Evolutionary conservation across 2,888 invertebrate genomes (phyloP), one percentile per base, ranked within the genome.

Genomic region (Cataglyphis albicans): DNA sequence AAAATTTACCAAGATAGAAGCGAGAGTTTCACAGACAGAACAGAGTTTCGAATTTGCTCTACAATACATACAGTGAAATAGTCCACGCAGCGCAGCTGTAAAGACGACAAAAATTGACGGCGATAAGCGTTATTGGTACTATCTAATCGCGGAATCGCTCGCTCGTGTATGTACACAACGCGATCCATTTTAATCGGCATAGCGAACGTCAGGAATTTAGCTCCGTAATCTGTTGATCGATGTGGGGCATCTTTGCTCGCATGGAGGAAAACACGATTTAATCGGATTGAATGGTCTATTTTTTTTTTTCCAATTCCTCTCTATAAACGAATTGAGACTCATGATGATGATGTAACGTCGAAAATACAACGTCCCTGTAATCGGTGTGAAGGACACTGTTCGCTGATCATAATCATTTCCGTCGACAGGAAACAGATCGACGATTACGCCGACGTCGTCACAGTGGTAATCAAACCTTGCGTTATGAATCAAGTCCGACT

Each of bases 121-220:
- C 41, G 78, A 80, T 80, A 80, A 80, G 72, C 44, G 41, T 75
- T 41, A 32, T n/a, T 15, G 72, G 21, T 44, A 65, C 32, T 80
- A 80, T 80, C 78, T 80, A 80, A 80, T 80, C 76, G 52, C 55
- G 41, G 55, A 68, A 76, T 76, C 72, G 70, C 41, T 57, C 29
- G 57, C 7, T 55, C 55, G 76, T 3, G 68, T 38, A 21, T 3
- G 76, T 55, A 21, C 67, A 41, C 55, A 57, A 41, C 25, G 55
- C 55, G 21, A 68, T 67, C n/a, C 21, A 29, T 78, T 76, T 78
- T 70, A 52, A 83, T 61, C 70, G 55, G 52, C 70, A 25, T 25
- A 59, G 64, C 52, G 70, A 4, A 70, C 35, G 52, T 41, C 10
- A 67, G 7, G 18, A 21, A 21, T 32, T 41, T 41, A 15, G n/a